phyloP scores from a whole-genome alignment of 2,888 invertebrate species.

The Andrena camellia region DNA sequence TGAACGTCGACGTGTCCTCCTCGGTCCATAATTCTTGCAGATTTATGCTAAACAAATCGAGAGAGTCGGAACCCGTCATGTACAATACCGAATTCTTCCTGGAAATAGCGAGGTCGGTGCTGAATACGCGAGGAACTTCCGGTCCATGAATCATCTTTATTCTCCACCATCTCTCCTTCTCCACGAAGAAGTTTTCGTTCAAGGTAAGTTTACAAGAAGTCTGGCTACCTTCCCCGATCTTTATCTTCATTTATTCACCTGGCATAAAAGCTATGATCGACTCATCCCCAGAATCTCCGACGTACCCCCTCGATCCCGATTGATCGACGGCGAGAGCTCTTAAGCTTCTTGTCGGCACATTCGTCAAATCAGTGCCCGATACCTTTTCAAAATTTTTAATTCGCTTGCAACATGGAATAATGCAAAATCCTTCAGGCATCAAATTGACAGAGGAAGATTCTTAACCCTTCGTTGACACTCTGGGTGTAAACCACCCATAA shows the following conservation, averaged over 20 bases:
- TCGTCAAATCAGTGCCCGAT: slow-evolving; percentile 57
- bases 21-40: slow-evolving; percentile 60
- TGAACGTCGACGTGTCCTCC: background rate
- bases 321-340: slow-evolving; percentile 80
- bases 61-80: slow-evolving; percentile 77
- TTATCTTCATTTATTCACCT: slow-evolving; percentile 43
- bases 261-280: slow-evolving; percentile 74
- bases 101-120: slow-evolving; percentile 81
- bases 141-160: slow-evolving; percentile 69
- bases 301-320: slow-evolving; percentile 81
- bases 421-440: no score
- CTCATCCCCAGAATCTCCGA: slow-evolving; percentile 81
- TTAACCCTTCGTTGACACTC: no score
- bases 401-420: no score
- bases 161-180: slow-evolving; percentile 80
- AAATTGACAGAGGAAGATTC: no score
- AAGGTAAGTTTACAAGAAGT: background rate
- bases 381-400: slow-evolving; percentile 25
- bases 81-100: slow-evolving; percentile 79
- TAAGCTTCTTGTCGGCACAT: slow-evolving; percentile 74
- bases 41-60: slow-evolving; percentile 80
- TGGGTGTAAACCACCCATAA: no score
- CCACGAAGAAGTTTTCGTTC: slow-evolving; percentile 52
- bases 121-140: slow-evolving; percentile 69
- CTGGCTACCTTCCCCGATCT: background rate